Conservation (phyloP, 2,113 vertebrate species). For the Noctilio leporinus region DNA sequence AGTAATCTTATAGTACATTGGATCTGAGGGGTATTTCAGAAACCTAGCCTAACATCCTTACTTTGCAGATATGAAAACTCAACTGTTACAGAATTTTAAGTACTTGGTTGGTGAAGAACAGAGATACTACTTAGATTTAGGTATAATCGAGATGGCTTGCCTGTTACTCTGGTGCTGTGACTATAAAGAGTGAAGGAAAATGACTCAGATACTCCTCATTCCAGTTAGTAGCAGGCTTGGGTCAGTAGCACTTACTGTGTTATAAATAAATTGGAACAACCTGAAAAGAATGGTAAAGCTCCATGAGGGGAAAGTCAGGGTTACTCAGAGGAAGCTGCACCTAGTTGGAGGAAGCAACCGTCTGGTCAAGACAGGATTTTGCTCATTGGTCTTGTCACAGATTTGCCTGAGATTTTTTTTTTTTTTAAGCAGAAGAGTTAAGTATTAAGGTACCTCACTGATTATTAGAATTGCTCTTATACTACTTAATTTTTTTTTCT, state of each 20-base stretch:
- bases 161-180: not conserved
- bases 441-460: not conserved
- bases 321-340: constrained; percentile 25
- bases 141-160: not conserved
- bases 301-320: not conserved
- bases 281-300: not conserved
- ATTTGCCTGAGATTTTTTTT: not conserved
- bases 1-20: not conserved
- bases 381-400: not conserved
- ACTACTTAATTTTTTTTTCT: not conserved
- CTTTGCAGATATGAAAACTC: not conserved
- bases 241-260: not conserved
- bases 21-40: not conserved
- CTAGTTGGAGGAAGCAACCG: constrained; percentile 9
- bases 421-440: not conserved
- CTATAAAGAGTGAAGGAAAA: not conserved
- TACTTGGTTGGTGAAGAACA: not conserved
- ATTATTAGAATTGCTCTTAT: not conserved
- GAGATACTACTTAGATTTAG: not conserved
- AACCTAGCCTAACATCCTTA: not conserved
- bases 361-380: not conserved
- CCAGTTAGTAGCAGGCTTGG: not conserved
- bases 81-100: not conserved
- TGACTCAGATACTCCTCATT: not conserved
- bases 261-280: constrained; percentile 29